These are phyloP conservation scores for Betta splendens DNA, from an alignment of 2,797 vertebrate genomes.

Conservation along the genomic window DNA sequence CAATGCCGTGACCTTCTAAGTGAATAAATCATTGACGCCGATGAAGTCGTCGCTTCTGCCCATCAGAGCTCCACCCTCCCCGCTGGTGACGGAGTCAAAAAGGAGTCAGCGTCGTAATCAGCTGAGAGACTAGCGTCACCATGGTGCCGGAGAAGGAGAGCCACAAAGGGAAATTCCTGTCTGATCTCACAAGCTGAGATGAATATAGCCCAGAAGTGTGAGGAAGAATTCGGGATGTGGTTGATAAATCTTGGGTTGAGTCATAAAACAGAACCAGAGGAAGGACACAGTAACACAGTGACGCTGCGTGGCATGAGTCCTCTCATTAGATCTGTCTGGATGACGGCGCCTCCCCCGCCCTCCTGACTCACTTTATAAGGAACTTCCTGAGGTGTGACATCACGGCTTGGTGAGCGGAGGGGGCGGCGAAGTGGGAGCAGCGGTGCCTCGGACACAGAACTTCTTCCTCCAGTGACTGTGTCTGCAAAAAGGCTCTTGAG, in stretches of 20 bases:
- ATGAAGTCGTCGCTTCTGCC: slow-evolving; percentile 41
- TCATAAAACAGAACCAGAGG: slow-evolving; percentile 42
- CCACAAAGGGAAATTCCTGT: slow-evolving; percentile 56
- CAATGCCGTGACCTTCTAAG: slow-evolving; percentile 63
- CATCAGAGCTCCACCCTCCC: slow-evolving; percentile 63
- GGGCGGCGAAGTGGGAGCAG: slow-evolving; percentile 42
- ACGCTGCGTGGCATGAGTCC: slow-evolving; percentile 43
- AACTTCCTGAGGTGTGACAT: slow-evolving; percentile 81
- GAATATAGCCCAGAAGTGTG: slow-evolving; percentile 40
- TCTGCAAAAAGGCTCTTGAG: slow-evolving; percentile 21
- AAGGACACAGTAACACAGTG: slow-evolving; percentile 24
- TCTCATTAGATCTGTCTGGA: slow-evolving; percentile 53
- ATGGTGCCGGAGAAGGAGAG: slow-evolving; percentile 34
- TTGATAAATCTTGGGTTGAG: slow-evolving; percentile 37
- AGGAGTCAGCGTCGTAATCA: slow-evolving; percentile 36
- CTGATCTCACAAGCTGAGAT: slow-evolving; percentile 20
- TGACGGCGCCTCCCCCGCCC: slow-evolving; percentile 41
- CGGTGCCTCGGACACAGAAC: slow-evolving; percentile 31
- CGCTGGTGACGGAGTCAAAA: slow-evolving; percentile 34
- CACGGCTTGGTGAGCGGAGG: slow-evolving; percentile 48
- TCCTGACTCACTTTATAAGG: slow-evolving; percentile 79
- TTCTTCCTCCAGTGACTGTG: slow-evolving; percentile 22
- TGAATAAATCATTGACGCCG: slow-evolving; percentile 74
- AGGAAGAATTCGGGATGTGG: slow-evolving; percentile 8
- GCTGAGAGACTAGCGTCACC: slow-evolving; percentile 37